Percentiles rank a stretch among this genome's conserved stretches.
Conservation (phyloP, 2,113 vertebrate genomes). For the Enhydra lutris region DNA sequence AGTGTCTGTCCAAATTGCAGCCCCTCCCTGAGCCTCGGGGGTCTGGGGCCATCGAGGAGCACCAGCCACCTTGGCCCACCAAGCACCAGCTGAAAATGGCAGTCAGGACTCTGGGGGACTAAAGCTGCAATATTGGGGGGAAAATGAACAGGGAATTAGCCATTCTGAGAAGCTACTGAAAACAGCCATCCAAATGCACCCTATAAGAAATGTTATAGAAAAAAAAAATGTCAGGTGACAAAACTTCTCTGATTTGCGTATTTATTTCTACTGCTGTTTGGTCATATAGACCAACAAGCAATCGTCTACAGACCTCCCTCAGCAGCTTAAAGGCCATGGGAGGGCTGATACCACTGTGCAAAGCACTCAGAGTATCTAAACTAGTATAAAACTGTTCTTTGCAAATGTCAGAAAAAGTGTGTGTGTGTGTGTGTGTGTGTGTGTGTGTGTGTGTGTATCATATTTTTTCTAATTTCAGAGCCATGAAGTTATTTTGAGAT, state of each 20-base stretch:
- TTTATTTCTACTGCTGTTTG: neutral
- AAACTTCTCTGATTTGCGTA: neutral
- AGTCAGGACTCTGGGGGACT: neutral
- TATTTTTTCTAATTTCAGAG: neutral
- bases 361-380: neutral
- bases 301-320: neutral
- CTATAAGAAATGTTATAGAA: neutral
- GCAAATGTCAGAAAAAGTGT: neutral
- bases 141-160: neutral
- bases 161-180: neutral
- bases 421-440: too few relatives aligned
- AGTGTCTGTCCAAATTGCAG: neutral
- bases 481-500: neutral
- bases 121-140: neutral
- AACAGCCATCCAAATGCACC: fast-evolving
- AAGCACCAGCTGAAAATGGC: neutral
- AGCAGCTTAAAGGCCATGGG: neutral
- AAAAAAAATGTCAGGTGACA: neutral
- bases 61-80: too few relatives aligned
- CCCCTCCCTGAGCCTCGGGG: too few relatives aligned
- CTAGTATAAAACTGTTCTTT: neutral
- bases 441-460: too few relatives aligned
- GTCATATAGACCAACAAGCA: neutral
- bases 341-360: neutral
- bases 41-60: fast-evolving